These are phyloP conservation scores for Tricholauxania praeusta DNA, from an alignment of 2,888 invertebrate genomes.

Conservation along the genomic window DNA sequence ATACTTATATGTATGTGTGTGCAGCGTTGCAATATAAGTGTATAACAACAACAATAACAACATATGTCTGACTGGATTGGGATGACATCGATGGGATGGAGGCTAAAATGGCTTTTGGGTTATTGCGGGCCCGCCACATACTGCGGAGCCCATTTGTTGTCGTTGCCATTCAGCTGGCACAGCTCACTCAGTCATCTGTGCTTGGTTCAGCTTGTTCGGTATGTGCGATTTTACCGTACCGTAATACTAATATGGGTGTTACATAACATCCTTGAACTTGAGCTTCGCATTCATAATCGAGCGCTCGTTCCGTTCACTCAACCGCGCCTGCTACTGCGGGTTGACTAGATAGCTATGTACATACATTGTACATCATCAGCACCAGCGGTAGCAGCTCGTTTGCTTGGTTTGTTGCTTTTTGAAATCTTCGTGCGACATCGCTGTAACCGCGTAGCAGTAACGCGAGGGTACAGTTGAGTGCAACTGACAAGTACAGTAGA, in stretches of 20 bases:
- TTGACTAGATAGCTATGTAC: too few relatives aligned
- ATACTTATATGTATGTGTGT: constrained; percentile 14
- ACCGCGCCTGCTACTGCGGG: not conserved
- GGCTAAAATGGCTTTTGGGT: not conserved
- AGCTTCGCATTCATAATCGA: constrained; percentile 53
- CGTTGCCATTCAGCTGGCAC: too few relatives aligned
- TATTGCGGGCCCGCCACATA: too few relatives aligned
- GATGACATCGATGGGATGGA: constrained; percentile 19
- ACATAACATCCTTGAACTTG: constrained; percentile 69
- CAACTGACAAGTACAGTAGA: constrained; percentile 20
- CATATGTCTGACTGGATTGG: constrained; percentile 25
- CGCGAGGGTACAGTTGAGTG: constrained; percentile 33
- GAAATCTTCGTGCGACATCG: constrained; percentile 42
- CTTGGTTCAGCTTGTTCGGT: not conserved
- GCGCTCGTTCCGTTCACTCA: constrained; percentile 3
- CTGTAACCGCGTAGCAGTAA: constrained; percentile 1
- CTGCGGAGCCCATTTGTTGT: too few relatives aligned
- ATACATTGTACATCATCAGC: not conserved
- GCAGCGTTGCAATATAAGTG: constrained; percentile 18
- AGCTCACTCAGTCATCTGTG: not conserved
- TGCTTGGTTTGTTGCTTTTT: constrained; percentile 48
- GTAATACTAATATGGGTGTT: constrained; percentile 46
- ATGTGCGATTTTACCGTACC: constrained; percentile 2
- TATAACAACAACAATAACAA: constrained; percentile 14
- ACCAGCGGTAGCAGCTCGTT: constrained; percentile 50